Percentiles rank a stretch among this genome's conserved stretches.
Evolutionary conservation across 2,113 vertebrate species (phyloP).

Genomic region (Lepidothrix coronata): DNA sequence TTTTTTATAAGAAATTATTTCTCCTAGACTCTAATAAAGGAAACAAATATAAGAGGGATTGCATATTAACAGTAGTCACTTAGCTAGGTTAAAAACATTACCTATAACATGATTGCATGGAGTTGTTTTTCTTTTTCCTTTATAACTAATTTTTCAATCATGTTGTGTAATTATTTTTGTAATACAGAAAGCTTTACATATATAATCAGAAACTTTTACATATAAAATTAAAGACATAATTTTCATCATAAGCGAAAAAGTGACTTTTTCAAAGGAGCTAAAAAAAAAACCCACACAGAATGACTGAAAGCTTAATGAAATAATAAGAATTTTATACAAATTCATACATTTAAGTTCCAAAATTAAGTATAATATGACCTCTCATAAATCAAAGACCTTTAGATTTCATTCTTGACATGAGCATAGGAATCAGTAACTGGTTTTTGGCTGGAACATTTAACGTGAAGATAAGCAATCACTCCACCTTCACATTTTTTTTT

Average conservation of each 20-base stretch:
- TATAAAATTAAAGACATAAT: background rate
- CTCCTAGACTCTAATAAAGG: background rate
- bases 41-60: background rate
- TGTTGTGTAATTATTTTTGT: background rate
- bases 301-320: background rate
- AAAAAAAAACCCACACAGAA: background rate
- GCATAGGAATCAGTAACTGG: accelerated
- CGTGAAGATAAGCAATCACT: background rate
- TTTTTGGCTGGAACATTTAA: background rate
- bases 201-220: background rate
- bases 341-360: background rate
- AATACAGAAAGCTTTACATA: background rate
- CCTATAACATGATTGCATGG: background rate
- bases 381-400: background rate
- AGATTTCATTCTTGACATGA: accelerated
- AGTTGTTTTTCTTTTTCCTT: background rate
- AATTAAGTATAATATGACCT: background rate
- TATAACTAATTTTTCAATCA: background rate
- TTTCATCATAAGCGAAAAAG: background rate
- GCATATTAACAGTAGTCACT: background rate
- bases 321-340: background rate
- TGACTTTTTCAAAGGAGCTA: background rate
- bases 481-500: background rate
- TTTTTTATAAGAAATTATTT: background rate
- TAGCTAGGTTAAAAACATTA: background rate